Conservation (phyloP, 2,888 invertebrate genomes). For the Drosophila infuscata region DNA sequence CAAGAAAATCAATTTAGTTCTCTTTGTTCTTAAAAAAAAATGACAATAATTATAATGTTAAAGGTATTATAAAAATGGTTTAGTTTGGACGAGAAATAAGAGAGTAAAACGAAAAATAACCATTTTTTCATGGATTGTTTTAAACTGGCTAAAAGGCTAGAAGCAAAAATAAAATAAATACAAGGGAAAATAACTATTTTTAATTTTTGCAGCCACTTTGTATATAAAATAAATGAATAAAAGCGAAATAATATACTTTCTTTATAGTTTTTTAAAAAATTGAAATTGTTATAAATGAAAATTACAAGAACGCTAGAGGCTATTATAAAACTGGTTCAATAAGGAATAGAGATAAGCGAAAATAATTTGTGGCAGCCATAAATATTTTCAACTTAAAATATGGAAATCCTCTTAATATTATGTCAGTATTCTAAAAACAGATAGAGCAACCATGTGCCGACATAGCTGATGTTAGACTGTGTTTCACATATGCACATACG, state of each 20-base stretch:
- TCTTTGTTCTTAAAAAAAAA: background rate
- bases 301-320: background rate
- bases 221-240: background rate
- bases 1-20: slow-evolving; percentile 56
- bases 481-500: background rate
- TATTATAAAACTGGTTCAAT: background rate
- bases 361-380: background rate
- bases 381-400: background rate
- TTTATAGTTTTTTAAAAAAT: background rate
- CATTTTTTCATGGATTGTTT: no score
- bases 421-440: background rate
- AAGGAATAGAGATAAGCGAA: background rate
- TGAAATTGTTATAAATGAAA: background rate
- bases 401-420: background rate
- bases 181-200: background rate
- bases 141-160: background rate
- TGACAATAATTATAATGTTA: background rate
- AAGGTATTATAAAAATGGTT: background rate
- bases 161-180: background rate
- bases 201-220: background rate
- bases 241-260: background rate
- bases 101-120: background rate
- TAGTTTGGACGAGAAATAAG: background rate
- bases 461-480: background rate
- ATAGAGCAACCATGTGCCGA: slow-evolving; percentile 27